Conservation (phyloP, 2,888 invertebrate genomes). For the Proisotoma minuta region DNA sequence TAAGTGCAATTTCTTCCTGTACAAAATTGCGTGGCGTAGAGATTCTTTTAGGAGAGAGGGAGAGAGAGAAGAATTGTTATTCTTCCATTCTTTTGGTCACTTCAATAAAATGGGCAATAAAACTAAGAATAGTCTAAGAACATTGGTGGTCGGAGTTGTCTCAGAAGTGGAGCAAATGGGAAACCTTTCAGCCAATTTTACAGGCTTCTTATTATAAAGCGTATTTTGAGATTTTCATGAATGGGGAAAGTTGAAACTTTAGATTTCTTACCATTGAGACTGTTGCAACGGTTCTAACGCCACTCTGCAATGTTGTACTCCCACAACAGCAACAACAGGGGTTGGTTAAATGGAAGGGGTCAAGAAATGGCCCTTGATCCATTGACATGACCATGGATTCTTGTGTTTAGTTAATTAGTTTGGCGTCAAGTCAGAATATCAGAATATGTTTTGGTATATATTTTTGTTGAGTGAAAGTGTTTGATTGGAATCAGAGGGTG, state of each 20-base stretch:
- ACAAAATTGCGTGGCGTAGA: no score
- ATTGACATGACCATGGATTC: constrained; percentile 18
- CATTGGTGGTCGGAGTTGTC: no score
- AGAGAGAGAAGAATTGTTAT: not conserved
- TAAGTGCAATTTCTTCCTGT: no score
- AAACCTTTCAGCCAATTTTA: no score
- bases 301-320: constrained; percentile 43
- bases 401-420: no score
- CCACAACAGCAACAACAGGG: constrained; percentile 48
- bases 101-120: no score
- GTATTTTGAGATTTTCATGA: not conserved
- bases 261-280: constrained; percentile 44
- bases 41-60: not conserved
- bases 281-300: constrained; percentile 45
- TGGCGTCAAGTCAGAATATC: no score
- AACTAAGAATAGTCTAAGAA: no score
- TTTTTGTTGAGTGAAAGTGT: no score
- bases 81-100: not conserved
- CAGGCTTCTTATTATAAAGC: not conserved
- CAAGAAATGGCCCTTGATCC: constrained; percentile 46
- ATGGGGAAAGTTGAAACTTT: constrained; percentile 3
- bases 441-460: no score
- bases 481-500: no score
- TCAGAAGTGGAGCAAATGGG: no score
- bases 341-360: constrained; percentile 45